phyloP scores from a whole-genome alignment of 2,888 invertebrate genomes.

The Synergus umbraculus region DNA sequence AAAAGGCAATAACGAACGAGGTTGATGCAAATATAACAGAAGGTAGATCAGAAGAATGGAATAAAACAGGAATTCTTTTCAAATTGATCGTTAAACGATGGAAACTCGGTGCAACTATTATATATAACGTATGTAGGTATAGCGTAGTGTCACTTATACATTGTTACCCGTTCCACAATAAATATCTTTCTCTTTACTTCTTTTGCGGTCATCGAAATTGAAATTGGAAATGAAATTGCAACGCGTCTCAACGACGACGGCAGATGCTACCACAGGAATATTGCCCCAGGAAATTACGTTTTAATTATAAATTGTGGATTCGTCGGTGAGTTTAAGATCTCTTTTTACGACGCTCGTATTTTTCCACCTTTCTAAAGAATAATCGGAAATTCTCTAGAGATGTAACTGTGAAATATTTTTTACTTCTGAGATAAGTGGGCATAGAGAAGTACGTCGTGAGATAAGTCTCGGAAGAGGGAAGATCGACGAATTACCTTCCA shows the following conservation, averaged over 20 bases:
- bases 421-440: neutral
- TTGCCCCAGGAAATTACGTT: constrained; percentile 59
- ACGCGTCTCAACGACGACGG: constrained; percentile 47
- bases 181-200: constrained; percentile 54
- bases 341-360: constrained; percentile 46
- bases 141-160: neutral
- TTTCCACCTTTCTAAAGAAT: constrained; percentile 45
- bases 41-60: neutral
- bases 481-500: constrained; percentile 71
- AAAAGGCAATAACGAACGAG: neutral
- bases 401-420: constrained; percentile 2
- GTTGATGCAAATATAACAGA: neutral
- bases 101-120: neutral
- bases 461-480: constrained; percentile 21
- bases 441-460: neutral
- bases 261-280: constrained; percentile 52
- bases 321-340: constrained; percentile 41
- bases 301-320: constrained; percentile 60
- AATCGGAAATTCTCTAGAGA: constrained; percentile 25
- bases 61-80: neutral
- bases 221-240: constrained; percentile 60
- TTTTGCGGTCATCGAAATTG: constrained; percentile 53
- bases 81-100: neutral
- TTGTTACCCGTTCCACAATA: constrained; percentile 49
- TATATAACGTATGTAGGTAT: neutral